Conservation (phyloP, 2,797 vertebrate species). For the Erpetoichthys calabaricus region DNA sequence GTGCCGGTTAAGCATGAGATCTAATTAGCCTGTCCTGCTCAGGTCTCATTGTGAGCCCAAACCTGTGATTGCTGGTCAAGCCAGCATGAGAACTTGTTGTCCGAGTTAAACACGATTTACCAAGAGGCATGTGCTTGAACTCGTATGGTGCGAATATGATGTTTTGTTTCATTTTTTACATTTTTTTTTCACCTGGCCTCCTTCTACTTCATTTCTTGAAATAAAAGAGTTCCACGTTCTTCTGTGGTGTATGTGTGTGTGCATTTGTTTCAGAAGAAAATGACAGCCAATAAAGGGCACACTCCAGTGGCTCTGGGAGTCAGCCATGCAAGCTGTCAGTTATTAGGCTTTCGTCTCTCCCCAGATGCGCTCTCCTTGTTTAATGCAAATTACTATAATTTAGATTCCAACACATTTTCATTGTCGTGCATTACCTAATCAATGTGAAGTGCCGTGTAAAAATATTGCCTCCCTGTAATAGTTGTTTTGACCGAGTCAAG, state of each 20-base stretch:
- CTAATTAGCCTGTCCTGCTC: too few species aligned
- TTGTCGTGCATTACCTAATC: slow-evolving; percentile 97
- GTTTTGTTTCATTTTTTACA: too few species aligned
- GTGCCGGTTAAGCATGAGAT: too few species aligned
- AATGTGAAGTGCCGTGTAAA: slow-evolving; percentile 99
- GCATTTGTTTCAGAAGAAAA: not conserved
- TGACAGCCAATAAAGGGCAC: not conserved
- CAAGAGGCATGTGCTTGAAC: too few species aligned
- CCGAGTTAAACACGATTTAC: too few species aligned
- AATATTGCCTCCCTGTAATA: slow-evolving; percentile 89
- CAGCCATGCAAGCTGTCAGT: slow-evolving; percentile 28
- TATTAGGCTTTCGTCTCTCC: slow-evolving; percentile 31
- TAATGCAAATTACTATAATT: slow-evolving; percentile 98
- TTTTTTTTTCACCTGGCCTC: too few species aligned
- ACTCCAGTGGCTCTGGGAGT: slow-evolving; percentile 24
- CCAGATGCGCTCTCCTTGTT: slow-evolving; percentile 81
- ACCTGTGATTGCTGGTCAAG: too few species aligned
- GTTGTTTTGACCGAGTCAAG: slow-evolving; percentile 99
- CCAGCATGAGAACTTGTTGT: too few species aligned
- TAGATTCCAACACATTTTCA: slow-evolving; percentile 82
- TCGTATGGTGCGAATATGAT: too few species aligned
- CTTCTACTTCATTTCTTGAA: slow-evolving; percentile 1
- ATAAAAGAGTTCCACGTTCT: slow-evolving; percentile 30
- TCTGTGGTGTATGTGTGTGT: slow-evolving; percentile 8
- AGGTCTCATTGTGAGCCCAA: too few species aligned